Percentiles rank a stretch among this genome's conserved stretches.
phyloP scores from a whole-genome alignment of 2,888 invertebrate genomes.

The Diaperis boleti region DNA sequence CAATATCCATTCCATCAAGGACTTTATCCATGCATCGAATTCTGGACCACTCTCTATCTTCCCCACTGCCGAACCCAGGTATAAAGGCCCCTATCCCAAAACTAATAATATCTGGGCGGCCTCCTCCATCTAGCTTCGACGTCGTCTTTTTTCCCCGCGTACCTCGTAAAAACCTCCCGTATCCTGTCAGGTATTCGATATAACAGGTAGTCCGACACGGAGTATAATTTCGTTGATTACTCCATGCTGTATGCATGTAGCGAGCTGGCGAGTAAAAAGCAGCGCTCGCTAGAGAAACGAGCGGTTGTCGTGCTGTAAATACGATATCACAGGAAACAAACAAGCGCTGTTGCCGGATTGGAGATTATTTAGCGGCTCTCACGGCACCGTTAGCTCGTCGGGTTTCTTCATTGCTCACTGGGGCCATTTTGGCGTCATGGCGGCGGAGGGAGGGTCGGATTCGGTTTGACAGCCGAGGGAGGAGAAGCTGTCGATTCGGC shows the following conservation, averaged over 20 bases:
- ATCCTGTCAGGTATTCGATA: conserved; percentile 9
- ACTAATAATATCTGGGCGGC: no score
- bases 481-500: conserved; percentile 14
- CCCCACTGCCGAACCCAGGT: no score
- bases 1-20: no score
- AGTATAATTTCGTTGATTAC: conserved; percentile 52
- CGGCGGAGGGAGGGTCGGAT: neutral
- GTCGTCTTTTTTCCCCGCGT: neutral
- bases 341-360: conserved; percentile 43
- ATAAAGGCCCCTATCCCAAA: no score
- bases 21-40: no score
- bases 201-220: conserved; percentile 42
- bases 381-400: conserved; percentile 11
- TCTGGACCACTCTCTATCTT: no score
- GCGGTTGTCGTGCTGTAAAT: conserved; percentile 43
- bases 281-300: conserved; percentile 48
- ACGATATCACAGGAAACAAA: conserved; percentile 54
- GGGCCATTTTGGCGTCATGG: neutral
- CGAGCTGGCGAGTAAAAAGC: conserved; percentile 39
- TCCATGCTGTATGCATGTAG: conserved; percentile 39
- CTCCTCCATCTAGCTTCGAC: no score
- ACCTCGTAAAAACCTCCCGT: neutral
- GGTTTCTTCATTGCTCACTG: neutral
- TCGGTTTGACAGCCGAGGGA: conserved; percentile 10
- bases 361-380: conserved; percentile 20